phyloP scores from a whole-genome alignment of 2,113 vertebrate genomes.

The Danionella cerebrum region DNA sequence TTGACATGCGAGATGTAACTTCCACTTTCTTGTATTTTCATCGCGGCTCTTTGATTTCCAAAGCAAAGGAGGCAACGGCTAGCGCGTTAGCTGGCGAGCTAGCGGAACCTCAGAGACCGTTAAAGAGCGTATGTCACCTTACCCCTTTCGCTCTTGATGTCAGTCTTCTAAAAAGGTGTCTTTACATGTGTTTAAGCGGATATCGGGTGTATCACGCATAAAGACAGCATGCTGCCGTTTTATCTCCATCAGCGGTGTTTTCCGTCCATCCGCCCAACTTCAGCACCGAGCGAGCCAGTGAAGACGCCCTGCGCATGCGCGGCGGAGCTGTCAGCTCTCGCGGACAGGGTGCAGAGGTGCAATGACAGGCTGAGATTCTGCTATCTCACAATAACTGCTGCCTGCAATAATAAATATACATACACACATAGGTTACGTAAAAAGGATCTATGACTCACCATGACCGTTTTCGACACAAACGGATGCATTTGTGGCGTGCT shows the following conservation, averaged over 20 bases:
- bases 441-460: not conserved
- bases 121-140: constrained; percentile 51
- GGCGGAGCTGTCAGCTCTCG: constrained; percentile 45
- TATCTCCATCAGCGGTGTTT: constrained; percentile 66
- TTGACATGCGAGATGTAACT: not conserved
- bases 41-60: constrained; percentile 30
- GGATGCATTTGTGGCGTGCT: too few species aligned
- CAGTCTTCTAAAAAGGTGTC: constrained; percentile 48
- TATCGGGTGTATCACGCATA: constrained; percentile 46
- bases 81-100: constrained; percentile 47
- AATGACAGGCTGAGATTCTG: constrained; percentile 25
- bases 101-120: constrained; percentile 42
- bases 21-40: constrained; percentile 16
- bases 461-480: not conserved
- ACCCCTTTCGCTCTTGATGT: constrained; percentile 55
- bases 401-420: constrained; percentile 7
- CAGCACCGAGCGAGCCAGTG: constrained; percentile 75
- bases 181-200: constrained; percentile 37
- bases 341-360: constrained; percentile 44
- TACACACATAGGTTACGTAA: not conserved
- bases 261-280: constrained; percentile 76
- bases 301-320: constrained; percentile 71
- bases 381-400: not conserved
- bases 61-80: constrained; percentile 45
- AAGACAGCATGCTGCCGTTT: constrained; percentile 53